Conservation (phyloP, 2,888 invertebrate species). For the Orthonychiurus folsomi region DNA sequence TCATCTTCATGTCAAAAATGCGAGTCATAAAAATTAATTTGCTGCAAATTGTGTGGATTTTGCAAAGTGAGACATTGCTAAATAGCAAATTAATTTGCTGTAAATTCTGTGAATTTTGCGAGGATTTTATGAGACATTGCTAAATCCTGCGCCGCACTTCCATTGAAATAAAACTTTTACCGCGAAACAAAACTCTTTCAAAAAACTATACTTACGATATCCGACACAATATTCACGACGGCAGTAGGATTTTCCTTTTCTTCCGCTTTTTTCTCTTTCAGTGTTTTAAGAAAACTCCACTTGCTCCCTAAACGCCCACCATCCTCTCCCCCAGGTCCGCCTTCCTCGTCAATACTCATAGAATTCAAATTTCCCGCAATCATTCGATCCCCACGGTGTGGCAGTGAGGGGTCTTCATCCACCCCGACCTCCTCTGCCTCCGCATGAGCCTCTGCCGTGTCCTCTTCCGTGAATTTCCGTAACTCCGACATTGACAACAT, state of each 20-base stretch:
- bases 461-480: slow-evolving; percentile 37
- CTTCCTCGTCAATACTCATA: slow-evolving; percentile 38
- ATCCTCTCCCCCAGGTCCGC: slow-evolving; percentile 42
- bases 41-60: no score
- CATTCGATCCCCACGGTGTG: slow-evolving; percentile 24
- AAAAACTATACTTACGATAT: slow-evolving; percentile 25
- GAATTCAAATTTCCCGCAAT: slow-evolving; percentile 22
- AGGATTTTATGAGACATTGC: no score
- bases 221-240: slow-evolving; percentile 33
- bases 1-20: no score
- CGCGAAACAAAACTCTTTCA: no score
- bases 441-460: slow-evolving; percentile 43
- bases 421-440: slow-evolving; percentile 43
- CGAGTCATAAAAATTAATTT: no score
- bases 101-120: no score
- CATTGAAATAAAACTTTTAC: no score
- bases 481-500: slow-evolving; percentile 40
- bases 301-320: slow-evolving; percentile 61
- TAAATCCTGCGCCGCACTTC: no score
- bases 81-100: no score
- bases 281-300: slow-evolving; percentile 80
- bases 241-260: slow-evolving; percentile 49
- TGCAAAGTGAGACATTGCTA: no score
- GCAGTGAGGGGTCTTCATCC: slow-evolving; percentile 12
- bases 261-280: slow-evolving; percentile 82